These are phyloP conservation scores for Tryphoninae sp. DNA, from an alignment of 2,888 invertebrate species.

Conservation along the genomic window DNA sequence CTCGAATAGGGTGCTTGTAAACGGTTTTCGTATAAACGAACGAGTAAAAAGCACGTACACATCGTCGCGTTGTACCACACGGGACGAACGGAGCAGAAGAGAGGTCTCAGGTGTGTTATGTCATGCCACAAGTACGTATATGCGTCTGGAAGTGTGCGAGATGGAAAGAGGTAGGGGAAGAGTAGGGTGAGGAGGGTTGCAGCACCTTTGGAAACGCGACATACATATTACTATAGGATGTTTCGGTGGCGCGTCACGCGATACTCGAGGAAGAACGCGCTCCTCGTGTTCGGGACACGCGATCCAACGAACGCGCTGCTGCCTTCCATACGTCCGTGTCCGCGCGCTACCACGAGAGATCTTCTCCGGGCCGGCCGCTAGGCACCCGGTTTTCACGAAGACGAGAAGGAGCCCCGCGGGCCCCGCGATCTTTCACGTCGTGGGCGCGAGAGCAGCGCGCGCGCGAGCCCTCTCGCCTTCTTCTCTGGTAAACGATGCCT, in stretches of 20 bases:
- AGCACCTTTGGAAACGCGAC: conserved; percentile 3
- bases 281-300: conserved; percentile 64
- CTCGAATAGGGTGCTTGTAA: neutral
- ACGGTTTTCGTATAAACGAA: neutral
- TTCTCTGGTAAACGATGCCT: conserved; percentile 37
- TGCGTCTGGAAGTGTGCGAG: neutral
- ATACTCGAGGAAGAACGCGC: conserved; percentile 58
- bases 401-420: conserved; percentile 54
- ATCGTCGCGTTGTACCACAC: neutral
- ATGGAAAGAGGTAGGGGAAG: too few species aligned
- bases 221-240: conserved; percentile 32
- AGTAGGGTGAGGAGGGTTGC: neutral
- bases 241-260: conserved; percentile 65
- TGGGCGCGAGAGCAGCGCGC: conserved; percentile 61
- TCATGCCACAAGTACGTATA: neutral
- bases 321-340: conserved; percentile 44
- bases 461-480: conserved; percentile 35
- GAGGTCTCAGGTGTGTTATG: neutral
- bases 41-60: neutral
- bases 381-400: conserved; percentile 18
- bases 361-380: conserved; percentile 1
- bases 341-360: conserved; percentile 26
- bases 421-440: conserved; percentile 68
- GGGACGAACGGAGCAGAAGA: neutral
- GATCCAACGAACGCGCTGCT: conserved; percentile 56